Base-by-base conservation (phyloP, 2,797 vertebrate species). In the Cirrhinus molitorella region DNA sequence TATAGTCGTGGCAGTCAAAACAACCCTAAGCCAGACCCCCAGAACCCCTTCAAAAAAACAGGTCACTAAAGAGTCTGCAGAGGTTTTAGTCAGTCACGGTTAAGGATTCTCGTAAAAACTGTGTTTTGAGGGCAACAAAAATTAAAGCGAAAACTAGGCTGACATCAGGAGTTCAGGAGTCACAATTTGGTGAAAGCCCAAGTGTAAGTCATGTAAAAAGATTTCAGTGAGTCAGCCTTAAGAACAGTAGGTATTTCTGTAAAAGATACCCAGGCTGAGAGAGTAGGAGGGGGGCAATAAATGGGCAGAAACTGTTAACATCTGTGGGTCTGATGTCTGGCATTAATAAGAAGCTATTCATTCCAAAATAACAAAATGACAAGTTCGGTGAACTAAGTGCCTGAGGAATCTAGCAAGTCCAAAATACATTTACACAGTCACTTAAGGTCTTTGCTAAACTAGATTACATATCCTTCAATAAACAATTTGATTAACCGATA, bases 1-100 rank as follows among this genome's bases (percentile, higher is more conserved):
- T 87, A 79, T 80, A 65, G 71, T n/a, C 43, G 68, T 83, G 87
- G 87, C 85, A 86, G 73, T 80, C 68, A 87, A 91, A 91, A 87
- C 85, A 89, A 91, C 53, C 67, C n/a, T 55, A 34, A 59, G 80
- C 75, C 80, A 83, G 74, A 70, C 40, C 74, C 67, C 12, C 82
- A 87, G 61, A 77, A 82, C 72, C 68, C 61, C 65, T 34, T 80
- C 78, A 87, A 43, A 88, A 57, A 80, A 70, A 49, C 23, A 83
- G 68, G 76, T 71, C 83, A 73, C 79, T 66, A 86, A 91, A 70
- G 76, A 76, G 63, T 31, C 70, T 4, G 3, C 45, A 77, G 87
- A 78, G 81, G 82, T 47, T 85, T 65, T 53, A 31, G 61, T 82
- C 70, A 68, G 31, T 88, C 80, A 83, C 43, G 45, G 68, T 85